A percentile compares a stretch with the other conserved stretches of the same genome.
phyloP scores from a whole-genome alignment of 2,888 invertebrate genomes.

The Sinohyriopsis cumingii region DNA sequence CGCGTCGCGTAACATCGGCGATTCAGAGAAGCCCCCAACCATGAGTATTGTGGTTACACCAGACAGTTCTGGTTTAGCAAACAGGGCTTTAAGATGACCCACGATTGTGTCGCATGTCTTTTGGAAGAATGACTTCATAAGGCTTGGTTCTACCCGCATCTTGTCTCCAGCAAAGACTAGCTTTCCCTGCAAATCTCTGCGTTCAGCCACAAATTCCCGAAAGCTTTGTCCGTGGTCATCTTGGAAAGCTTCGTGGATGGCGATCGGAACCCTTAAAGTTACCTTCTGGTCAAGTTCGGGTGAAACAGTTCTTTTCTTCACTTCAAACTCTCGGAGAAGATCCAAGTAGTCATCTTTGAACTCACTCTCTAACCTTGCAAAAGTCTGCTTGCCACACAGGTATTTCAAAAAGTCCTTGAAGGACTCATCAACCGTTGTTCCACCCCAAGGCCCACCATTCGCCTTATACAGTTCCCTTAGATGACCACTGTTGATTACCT shows the following conservation, averaged over 20 bases:
- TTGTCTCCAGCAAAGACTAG: constrained; percentile 20
- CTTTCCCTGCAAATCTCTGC: constrained; percentile 6
- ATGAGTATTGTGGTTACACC: constrained; percentile 19
- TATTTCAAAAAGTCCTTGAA: constrained; percentile 11
- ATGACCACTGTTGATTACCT: constrained; percentile 7
- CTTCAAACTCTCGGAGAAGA: constrained; percentile 26
- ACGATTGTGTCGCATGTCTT: constrained; percentile 8
- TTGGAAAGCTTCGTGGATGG: constrained; percentile 19
- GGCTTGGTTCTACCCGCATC: constrained; percentile 11
- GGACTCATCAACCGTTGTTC: constrained; percentile 10
- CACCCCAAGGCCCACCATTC: constrained; percentile 20
- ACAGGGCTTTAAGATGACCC: constrained; percentile 8
- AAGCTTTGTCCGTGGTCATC: constrained; percentile 14
- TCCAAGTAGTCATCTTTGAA: constrained; percentile 20
- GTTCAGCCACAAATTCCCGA: constrained; percentile 6
- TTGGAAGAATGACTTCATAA: constrained; percentile 6
- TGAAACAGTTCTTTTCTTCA: constrained; percentile 24
- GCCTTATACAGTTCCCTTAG: constrained; percentile 14
- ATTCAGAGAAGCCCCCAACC: constrained; percentile 36
- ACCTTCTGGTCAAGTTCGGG: constrained; percentile 14
- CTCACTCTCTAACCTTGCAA: constrained; percentile 17
- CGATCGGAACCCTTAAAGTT: constrained; percentile 23
- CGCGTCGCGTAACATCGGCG: constrained; percentile 15
- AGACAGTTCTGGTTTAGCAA: constrained; percentile 5
- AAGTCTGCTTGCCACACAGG: constrained; percentile 7